Conservation (phyloP, 2,113 vertebrate genomes). For the Amphiprion ocellaris region DNA sequence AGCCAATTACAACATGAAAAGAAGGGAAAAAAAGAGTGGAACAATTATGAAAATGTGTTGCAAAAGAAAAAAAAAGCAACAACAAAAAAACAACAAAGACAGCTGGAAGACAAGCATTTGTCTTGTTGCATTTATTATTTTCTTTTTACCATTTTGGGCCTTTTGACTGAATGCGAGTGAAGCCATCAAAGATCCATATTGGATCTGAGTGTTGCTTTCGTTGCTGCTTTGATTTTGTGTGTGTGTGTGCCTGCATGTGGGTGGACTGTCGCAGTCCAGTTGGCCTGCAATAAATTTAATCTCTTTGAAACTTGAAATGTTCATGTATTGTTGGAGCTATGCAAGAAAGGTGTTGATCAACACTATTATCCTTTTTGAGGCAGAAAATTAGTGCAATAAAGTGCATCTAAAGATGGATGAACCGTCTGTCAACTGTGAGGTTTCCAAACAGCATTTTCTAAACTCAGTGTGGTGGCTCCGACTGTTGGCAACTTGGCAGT, state of each 20-base stretch:
- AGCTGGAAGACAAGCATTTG: neutral
- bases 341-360: neutral
- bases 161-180: conserved; percentile 25
- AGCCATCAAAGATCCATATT: conserved; percentile 35
- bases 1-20: conserved; percentile 74
- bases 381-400: neutral
- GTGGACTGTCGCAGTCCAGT: conserved; percentile 13
- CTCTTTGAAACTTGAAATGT: conserved; percentile 18
- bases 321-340: neutral
- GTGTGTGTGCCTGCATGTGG: neutral
- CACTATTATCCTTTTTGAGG: neutral
- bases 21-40: conserved; percentile 12
- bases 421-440: too few relatives aligned
- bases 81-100: conserved; percentile 30
- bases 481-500: too few relatives aligned
- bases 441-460: too few relatives aligned
- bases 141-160: conserved; percentile 35
- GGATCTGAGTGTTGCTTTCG: neutral
- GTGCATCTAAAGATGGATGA: neutral
- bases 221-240: conserved; percentile 19
- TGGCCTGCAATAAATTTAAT: conserved; percentile 20
- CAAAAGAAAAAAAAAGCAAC: conserved; percentile 24
- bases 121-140: conserved; percentile 32
- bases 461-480: too few relatives aligned
- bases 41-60: conserved; percentile 20